Evolutionary conservation across 2,797 vertebrate genomes (phyloP).

Genomic region (Mus spretus): DNA sequence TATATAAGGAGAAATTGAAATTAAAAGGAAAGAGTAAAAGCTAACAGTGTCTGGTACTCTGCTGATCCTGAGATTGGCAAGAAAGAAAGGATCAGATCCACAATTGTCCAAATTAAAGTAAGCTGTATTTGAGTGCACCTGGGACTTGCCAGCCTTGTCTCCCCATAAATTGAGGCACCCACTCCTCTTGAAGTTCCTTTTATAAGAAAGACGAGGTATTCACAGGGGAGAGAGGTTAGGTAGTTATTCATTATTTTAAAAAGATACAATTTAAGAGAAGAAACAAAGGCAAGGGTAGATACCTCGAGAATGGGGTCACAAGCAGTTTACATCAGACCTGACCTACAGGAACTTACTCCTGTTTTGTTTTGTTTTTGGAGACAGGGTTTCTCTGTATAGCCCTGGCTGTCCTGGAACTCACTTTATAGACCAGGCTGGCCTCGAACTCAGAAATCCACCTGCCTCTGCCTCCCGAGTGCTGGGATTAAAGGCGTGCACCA

Average conservation of each 20-base stretch:
- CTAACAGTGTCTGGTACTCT: neutral
- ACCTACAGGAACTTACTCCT: neutral
- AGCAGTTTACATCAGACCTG: neutral
- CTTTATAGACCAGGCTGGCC: too few species aligned
- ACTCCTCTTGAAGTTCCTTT: neutral
- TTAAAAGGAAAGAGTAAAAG: neutral
- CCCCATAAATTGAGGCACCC: neutral
- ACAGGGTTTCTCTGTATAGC: too few species aligned
- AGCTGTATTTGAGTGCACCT: neutral
- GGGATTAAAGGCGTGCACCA: too few species aligned
- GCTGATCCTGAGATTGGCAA: neutral
- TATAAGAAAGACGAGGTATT: neutral
- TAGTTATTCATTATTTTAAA: neutral
- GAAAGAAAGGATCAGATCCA: neutral
- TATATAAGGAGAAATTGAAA: neutral
- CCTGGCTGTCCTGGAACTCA: too few species aligned
- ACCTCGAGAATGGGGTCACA: neutral
- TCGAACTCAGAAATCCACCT: too few species aligned
- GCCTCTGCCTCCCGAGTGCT: too few species aligned
- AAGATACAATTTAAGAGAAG: neutral
- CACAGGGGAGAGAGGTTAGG: neutral
- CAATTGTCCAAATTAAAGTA: neutral
- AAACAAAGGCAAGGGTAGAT: neutral
- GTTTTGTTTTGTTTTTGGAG: too few species aligned
- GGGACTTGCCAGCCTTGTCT: neutral